These are phyloP conservation scores for Diplolepis rosae DNA, from an alignment of 2,888 invertebrate genomes.

Conservation along the genomic window DNA sequence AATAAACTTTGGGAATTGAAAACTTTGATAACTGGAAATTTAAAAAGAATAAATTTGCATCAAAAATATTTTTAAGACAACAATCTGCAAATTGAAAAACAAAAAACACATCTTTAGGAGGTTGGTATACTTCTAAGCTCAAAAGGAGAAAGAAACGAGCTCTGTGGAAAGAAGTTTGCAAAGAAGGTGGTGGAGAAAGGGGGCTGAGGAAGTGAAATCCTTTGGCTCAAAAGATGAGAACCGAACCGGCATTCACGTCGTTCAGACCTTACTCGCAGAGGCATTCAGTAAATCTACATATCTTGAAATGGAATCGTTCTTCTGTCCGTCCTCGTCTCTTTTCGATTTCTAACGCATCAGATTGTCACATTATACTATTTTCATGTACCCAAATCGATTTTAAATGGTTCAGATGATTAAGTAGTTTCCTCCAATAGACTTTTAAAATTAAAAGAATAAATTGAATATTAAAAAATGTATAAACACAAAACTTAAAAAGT, in stretches of 20 bases:
- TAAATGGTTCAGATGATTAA: background rate
- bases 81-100: too few relatives aligned
- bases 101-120: background rate
- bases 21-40: background rate
- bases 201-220: conserved; percentile 22
- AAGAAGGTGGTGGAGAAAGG: conserved; percentile 10
- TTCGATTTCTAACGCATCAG: conserved; percentile 9
- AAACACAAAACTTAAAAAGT: too few relatives aligned
- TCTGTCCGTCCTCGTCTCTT: conserved; percentile 47
- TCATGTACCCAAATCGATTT: background rate
- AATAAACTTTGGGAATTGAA: too few relatives aligned
- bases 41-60: too few relatives aligned
- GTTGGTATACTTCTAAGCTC: conserved; percentile 5
- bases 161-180: background rate
- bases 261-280: conserved; percentile 52
- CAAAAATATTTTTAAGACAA: too few relatives aligned
- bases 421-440: too few relatives aligned
- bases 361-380: background rate
- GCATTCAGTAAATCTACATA: conserved; percentile 63
- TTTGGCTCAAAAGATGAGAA: conserved; percentile 42
- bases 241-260: conserved; percentile 51
- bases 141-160: conserved; percentile 1
- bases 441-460: too few relatives aligned
- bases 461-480: too few relatives aligned
- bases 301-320: conserved; percentile 62